phyloP scores from a whole-genome alignment of 2,888 invertebrate species.

The Napeogenes sylphis region DNA sequence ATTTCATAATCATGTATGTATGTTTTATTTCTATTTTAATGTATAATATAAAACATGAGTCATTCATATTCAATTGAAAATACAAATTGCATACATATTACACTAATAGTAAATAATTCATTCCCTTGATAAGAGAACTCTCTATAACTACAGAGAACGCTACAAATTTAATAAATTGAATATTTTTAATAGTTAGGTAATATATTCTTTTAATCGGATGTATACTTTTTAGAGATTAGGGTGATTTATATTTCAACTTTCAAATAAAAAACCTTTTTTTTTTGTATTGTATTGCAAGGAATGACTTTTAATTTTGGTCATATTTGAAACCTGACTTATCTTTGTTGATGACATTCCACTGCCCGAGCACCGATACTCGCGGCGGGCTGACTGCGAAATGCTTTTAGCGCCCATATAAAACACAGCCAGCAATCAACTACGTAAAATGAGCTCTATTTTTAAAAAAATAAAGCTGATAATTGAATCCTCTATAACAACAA shows the following conservation, averaged over 20 bases:
- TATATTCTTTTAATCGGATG: no score
- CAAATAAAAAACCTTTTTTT: not conserved
- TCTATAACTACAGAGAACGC: not conserved
- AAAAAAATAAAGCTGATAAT: constrained; percentile 37
- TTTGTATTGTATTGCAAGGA: constrained; percentile 6
- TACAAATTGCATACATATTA: constrained; percentile 1
- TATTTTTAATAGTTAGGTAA: not conserved
- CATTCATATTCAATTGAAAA: not conserved
- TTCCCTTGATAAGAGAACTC: not conserved
- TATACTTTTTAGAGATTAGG: not conserved
- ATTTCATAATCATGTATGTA: not conserved
- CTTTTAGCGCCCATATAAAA: constrained; percentile 71
- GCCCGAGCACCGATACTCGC: constrained; percentile 72
- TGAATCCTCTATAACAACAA: constrained; percentile 31
- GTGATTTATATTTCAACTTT: not conserved
- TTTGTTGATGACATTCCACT: constrained; percentile 74
- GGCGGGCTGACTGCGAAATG: constrained; percentile 74
- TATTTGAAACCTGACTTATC: constrained; percentile 66
- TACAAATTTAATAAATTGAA: not conserved
- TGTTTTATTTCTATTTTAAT: not conserved
- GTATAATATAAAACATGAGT: not conserved
- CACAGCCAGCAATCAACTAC: constrained; percentile 35
- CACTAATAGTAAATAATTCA: not conserved
- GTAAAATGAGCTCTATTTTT: constrained; percentile 39
- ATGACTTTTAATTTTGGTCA: constrained; percentile 32